Conservation (phyloP, 2,888 invertebrate genomes). For the Lasioglossum vierecki region DNA sequence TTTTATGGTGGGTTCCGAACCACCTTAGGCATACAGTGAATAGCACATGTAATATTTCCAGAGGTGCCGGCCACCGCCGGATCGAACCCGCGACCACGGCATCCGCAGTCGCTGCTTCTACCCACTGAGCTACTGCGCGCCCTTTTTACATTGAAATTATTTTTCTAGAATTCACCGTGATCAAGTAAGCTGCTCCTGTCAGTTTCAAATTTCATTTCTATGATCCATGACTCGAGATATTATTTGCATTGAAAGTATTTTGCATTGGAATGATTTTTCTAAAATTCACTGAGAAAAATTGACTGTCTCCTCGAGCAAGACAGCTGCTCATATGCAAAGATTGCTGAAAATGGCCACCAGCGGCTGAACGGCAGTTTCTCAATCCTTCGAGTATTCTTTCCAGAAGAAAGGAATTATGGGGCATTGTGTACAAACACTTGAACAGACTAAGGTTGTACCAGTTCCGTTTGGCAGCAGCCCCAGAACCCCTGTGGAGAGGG, state of each 20-base stretch:
- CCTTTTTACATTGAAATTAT: background rate
- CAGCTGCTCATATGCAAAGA: background rate
- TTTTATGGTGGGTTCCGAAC: no score
- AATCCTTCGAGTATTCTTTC: conserved; percentile 6
- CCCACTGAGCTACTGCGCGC: no score
- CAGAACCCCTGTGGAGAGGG: background rate
- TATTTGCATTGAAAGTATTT: background rate
- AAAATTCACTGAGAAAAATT: background rate
- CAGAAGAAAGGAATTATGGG: conserved; percentile 1
- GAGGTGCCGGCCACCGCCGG: no score
- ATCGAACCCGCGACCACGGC: no score
- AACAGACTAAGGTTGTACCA: background rate
- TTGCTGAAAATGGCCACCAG: background rate
- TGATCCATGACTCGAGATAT: background rate
- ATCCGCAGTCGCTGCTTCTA: no score
- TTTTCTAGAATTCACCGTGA: no score
- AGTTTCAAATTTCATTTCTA: background rate
- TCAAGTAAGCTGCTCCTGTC: no score
- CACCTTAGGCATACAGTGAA: no score
- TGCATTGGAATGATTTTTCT: background rate
- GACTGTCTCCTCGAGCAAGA: background rate
- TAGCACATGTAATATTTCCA: no score
- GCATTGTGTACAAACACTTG: background rate
- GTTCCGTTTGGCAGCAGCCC: background rate
- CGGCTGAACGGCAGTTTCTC: background rate